phyloP scores from a whole-genome alignment of 2,113 vertebrate genomes.

The Empidonax alnorum region DNA sequence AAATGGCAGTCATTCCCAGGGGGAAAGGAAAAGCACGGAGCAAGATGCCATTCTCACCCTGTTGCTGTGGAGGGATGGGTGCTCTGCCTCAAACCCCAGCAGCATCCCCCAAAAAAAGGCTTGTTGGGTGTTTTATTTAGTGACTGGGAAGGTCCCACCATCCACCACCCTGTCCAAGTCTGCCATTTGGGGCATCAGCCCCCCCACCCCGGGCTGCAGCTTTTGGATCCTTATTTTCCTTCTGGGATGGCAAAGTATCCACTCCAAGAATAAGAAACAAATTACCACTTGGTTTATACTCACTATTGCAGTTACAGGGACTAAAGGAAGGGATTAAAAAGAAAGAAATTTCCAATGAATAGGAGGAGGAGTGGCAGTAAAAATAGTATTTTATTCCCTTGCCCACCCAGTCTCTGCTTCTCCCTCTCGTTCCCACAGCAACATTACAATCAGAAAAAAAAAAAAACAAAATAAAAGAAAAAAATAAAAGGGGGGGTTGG shows the following conservation, averaged over 20 bases:
- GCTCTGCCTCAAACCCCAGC: neutral
- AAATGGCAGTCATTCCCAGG: constrained; percentile 81
- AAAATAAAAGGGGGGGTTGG: constrained; percentile 28
- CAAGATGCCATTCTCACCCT: constrained; percentile 21
- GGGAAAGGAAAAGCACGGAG: constrained; percentile 50
- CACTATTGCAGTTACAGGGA: constrained; percentile 63
- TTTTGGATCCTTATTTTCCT: neutral
- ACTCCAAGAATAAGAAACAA: constrained; percentile 53
- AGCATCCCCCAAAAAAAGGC: neutral
- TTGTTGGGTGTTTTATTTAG: neutral
- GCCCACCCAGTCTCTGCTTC: constrained; percentile 78
- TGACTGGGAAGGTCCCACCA: neutral
- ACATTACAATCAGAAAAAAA: constrained; percentile 81
- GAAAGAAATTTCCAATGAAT: constrained; percentile 52
- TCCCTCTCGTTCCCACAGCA: constrained; percentile 86
- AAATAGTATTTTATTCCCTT: constrained; percentile 81
- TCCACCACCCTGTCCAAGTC: neutral
- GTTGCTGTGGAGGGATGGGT: constrained; percentile 24
- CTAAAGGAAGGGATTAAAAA: constrained; percentile 26
- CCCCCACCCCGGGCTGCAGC: neutral
- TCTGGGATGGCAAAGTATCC: neutral
- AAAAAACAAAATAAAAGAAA: neutral
- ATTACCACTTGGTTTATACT: constrained; percentile 62
- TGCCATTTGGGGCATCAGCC: neutral
- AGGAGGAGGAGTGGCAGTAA: constrained; percentile 79